A percentile compares a stretch with the other conserved stretches of the same genome.
These are phyloP conservation scores for Melieria picta DNA, from an alignment of 2,888 invertebrate species.

Conservation along the genomic window DNA sequence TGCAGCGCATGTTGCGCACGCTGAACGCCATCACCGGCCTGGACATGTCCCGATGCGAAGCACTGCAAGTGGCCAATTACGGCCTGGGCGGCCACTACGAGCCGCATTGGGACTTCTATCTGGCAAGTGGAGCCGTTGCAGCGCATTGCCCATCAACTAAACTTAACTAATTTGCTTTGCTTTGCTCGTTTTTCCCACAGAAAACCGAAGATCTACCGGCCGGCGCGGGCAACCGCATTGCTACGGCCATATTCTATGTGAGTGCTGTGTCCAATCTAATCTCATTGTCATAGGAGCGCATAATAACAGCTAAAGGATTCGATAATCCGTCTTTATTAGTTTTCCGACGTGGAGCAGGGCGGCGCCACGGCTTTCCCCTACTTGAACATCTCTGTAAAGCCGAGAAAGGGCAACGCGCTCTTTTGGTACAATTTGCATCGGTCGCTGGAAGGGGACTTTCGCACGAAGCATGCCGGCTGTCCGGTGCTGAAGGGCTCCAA, in stretches of 20 bases:
- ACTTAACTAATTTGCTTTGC: not conserved
- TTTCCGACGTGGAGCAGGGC: constrained; percentile 95
- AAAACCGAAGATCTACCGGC: constrained; percentile 24
- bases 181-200: constrained; percentile 18
- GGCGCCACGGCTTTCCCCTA: constrained; percentile 97
- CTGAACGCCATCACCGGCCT: constrained; percentile 73
- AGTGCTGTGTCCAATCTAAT: constrained; percentile 66
- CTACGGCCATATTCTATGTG: constrained; percentile 95
- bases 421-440: constrained; percentile 95
- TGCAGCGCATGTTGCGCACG: constrained; percentile 72
- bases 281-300: not conserved
- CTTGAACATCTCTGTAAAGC: constrained; percentile 85
- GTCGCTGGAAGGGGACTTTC: constrained; percentile 90
- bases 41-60: constrained; percentile 76
- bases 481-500: constrained; percentile 95
- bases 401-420: constrained; percentile 88
- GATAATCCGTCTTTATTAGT: constrained; percentile 69
- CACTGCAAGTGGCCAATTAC: constrained; percentile 97
- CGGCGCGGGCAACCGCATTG: constrained; percentile 92
- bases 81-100: constrained; percentile 99
- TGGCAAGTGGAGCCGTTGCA: constrained; percentile 36
- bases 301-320: not conserved
- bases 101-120: constrained; percentile 89
- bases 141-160: not conserved
- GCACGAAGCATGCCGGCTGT: constrained; percentile 95